Conservation (phyloP, 2,888 invertebrate species). For the Craniophora ligustri region DNA sequence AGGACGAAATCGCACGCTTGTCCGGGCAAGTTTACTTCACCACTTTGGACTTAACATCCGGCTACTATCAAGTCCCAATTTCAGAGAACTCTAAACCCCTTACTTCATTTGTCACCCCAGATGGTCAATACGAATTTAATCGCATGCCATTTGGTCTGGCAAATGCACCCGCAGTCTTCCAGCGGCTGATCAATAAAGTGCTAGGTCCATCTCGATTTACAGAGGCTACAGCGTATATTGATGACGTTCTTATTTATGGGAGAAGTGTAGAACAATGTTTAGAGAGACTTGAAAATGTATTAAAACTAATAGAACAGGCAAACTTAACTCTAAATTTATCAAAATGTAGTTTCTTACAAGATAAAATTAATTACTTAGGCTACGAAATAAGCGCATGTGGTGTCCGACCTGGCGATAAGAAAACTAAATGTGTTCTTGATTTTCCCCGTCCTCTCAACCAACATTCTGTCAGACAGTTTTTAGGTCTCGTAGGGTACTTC, state of each 20-base stretch:
- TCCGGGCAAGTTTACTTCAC: not conserved
- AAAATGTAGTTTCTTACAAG: conserved; percentile 7
- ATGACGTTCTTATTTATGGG: conserved; percentile 9
- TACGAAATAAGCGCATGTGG: conserved; percentile 30
- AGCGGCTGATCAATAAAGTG: conserved; percentile 31
- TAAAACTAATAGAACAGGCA: not conserved
- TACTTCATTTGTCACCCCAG: conserved; percentile 67
- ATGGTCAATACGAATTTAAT: conserved; percentile 61
- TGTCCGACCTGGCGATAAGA: conserved; percentile 10
- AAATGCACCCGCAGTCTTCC: conserved; percentile 42
- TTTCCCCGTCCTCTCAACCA: conserved; percentile 3
- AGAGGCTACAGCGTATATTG: conserved; percentile 10
- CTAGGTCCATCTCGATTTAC: conserved; percentile 12
- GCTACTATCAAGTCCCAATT: conserved; percentile 17
- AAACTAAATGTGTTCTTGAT: not conserved
- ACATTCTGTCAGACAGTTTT: conserved; percentile 5
- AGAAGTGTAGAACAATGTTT: not conserved
- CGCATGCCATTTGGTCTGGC: conserved; percentile 57
- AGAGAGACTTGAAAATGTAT: not conserved
- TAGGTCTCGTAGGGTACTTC: conserved; percentile 16
- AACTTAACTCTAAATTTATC: conserved; percentile 13
- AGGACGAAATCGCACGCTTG: conserved; percentile 28
- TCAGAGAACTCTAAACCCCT: conserved; percentile 2
- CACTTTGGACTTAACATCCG: not conserved
- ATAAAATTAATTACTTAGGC: conserved; percentile 16